Base-by-base conservation (phyloP, 2,888 invertebrate genomes). In the Drosophila leonis region DNA sequence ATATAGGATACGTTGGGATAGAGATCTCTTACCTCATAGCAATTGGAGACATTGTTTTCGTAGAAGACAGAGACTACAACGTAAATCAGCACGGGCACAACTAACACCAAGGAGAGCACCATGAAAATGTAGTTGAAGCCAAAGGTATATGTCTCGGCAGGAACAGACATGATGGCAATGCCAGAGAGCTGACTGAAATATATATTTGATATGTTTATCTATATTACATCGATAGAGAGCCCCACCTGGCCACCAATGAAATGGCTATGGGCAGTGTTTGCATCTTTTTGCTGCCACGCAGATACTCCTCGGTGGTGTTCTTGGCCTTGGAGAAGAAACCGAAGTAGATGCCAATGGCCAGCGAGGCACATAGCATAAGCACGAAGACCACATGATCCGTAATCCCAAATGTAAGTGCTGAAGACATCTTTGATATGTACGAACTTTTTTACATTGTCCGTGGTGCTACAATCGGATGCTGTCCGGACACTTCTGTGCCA, bases 231-330 rank as follows among this genome's bases (percentile, higher is more conserved):
- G 9, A 48, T 64, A 78, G 13, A 78, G 10, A 4, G 13, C 31
- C 15, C 10, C 18, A 92, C 92, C 92, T 92, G 42, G 95, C 95
- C 67, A 95, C 93, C n/a, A 95, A 91, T 0, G 95, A 95, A 88
- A 95, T 94, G 15, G 95, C 94, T 61, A 95, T 94, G 1, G 95
- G 95, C 73, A 95, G 92, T 1, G 94, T 93, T 67, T 94, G 93
- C 93, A 95, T 94, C 66, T 93, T 93, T 67, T 94, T 93, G 54
- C 94, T 94, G 4, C 95, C 95, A 82, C 94, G 93, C 42, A 95
- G 92, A 88, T 95, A 95, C 70, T 94, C 94, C 42, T 94, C 94
- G 0, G 93, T 93, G 0, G 94, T 94, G 70, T 94, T 94, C 57
- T 93, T 92, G 41, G 92, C 86, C 78, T 93, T 94, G 48, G 94